Conservation (phyloP, 2,888 invertebrate species). For the Nemotelus pantherinus region DNA sequence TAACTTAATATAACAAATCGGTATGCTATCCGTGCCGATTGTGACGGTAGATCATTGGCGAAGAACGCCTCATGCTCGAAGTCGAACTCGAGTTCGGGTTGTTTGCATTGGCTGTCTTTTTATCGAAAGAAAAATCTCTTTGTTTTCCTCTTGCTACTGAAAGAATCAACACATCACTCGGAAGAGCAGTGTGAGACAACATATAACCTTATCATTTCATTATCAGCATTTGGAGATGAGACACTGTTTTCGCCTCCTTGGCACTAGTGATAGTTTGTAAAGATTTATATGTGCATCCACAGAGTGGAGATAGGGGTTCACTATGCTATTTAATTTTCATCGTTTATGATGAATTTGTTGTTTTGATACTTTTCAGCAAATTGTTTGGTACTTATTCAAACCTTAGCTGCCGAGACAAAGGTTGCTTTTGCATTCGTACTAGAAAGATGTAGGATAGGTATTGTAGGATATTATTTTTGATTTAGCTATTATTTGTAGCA, state of each 20-base stretch:
- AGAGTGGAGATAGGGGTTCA: background rate
- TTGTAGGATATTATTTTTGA: no score
- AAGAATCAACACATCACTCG: slow-evolving; percentile 2
- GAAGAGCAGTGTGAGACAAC: background rate
- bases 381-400: no score
- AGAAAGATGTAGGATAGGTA: no score
- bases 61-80: slow-evolving; percentile 26
- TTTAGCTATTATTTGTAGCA: no score
- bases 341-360: background rate
- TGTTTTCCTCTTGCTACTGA: slow-evolving; percentile 32
- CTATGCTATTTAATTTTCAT: no score
- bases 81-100: slow-evolving; percentile 15
- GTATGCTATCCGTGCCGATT: background rate
- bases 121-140: slow-evolving; percentile 39
- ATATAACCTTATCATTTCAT: slow-evolving; percentile 20
- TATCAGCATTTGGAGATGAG: background rate
- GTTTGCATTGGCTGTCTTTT: slow-evolving; percentile 20
- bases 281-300: background rate
- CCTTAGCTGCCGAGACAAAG: no score
- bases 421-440: no score
- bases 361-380: background rate
- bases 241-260: background rate
- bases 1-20: no score
- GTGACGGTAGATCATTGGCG: background rate
- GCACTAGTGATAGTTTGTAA: background rate